phyloP scores from a whole-genome alignment of 2,888 invertebrate genomes.

The Drosophila atripex region DNA sequence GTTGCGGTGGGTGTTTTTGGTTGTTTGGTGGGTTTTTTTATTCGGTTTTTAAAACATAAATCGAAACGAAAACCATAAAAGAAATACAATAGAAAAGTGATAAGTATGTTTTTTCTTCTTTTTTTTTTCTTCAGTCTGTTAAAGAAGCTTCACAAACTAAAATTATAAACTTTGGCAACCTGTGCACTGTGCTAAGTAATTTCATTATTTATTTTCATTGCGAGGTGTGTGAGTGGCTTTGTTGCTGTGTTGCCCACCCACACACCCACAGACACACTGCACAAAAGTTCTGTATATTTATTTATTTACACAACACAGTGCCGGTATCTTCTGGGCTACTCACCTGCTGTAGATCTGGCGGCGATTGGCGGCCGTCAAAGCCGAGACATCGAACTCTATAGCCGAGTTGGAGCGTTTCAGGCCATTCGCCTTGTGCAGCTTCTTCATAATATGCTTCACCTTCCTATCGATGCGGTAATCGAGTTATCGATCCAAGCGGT shows the following conservation, averaged over 20 bases:
- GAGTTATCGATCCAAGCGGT: slow-evolving; percentile 9
- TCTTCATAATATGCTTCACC: slow-evolving; percentile 85
- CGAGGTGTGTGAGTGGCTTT: slow-evolving; percentile 23
- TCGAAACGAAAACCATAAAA: slow-evolving; percentile 39
- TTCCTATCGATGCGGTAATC: slow-evolving; percentile 70
- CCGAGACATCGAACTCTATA: slow-evolving; percentile 87
- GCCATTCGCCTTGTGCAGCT: slow-evolving; percentile 83
- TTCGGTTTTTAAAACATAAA: slow-evolving; percentile 8
- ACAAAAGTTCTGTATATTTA: slow-evolving; percentile 17
- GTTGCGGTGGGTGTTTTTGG: slow-evolving; percentile 19
- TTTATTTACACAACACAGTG: slow-evolving; percentile 17
- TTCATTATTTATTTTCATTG: neutral
- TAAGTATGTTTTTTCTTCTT: slow-evolving; percentile 27
- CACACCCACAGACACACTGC: slow-evolving; percentile 23
- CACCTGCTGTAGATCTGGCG: slow-evolving; percentile 86
- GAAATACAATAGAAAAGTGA: slow-evolving; percentile 14
- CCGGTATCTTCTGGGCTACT: slow-evolving; percentile 55
- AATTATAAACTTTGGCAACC: slow-evolving; percentile 44
- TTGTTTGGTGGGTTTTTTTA: slow-evolving; percentile 10
- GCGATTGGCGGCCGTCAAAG: slow-evolving; percentile 87
- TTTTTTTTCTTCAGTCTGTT: slow-evolving; percentile 15
- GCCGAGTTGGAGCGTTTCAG: slow-evolving; percentile 88
- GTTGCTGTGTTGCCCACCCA: slow-evolving; percentile 7
- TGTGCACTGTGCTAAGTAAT: slow-evolving; percentile 54
- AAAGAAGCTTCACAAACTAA: slow-evolving; percentile 50